phyloP scores from a whole-genome alignment of 2,113 vertebrate species.

The Microcebus tavaratra region DNA sequence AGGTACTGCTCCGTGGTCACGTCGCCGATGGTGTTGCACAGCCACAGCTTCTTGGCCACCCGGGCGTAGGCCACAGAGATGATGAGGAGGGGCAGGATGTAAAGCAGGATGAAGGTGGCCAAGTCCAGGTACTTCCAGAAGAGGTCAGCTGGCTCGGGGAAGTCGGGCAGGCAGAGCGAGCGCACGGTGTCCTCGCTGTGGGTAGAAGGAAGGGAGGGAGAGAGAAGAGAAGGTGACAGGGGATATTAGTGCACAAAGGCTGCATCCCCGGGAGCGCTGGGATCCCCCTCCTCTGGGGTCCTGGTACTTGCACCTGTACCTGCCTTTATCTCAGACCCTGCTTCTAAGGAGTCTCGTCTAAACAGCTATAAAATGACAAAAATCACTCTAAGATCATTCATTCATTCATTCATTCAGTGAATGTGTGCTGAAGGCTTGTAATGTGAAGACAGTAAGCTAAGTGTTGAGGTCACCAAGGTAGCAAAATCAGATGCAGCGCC shows the following conservation, averaged over 20 bases:
- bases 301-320: neutral
- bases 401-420: neutral
- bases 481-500: neutral
- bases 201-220: neutral
- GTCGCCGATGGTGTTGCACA: slow-evolving; percentile 91
- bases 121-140: slow-evolving; percentile 97
- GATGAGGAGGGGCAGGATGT: slow-evolving; percentile 93
- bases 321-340: neutral
- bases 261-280: neutral
- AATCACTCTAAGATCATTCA: neutral
- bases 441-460: neutral
- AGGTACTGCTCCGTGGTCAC: slow-evolving; percentile 93
- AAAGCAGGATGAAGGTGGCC: slow-evolving; percentile 93
- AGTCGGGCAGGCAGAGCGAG: slow-evolving; percentile 93
- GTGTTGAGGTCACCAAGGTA: neutral
- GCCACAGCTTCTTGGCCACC: slow-evolving; percentile 93
- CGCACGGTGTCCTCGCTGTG: slow-evolving; percentile 89
- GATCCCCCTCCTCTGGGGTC: neutral
- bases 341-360: neutral
- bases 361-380: neutral
- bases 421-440: neutral
- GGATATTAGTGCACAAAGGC: neutral
- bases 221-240: neutral
- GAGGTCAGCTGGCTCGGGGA: slow-evolving; percentile 94
- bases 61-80: slow-evolving; percentile 91